phyloP scores from a whole-genome alignment of 2,797 vertebrate genomes.

The Salmo trutta region DNA sequence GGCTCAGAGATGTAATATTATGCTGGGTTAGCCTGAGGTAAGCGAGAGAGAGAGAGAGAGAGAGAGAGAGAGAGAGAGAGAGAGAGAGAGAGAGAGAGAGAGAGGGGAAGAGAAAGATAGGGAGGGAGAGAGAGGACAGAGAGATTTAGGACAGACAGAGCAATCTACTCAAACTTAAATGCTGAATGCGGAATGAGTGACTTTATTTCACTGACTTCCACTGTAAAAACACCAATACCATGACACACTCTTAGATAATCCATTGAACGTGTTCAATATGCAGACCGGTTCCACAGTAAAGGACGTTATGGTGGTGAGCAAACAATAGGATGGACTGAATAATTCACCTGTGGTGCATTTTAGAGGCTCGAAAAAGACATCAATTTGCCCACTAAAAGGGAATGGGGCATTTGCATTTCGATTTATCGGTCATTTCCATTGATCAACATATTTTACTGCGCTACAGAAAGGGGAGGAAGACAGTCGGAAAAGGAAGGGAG shows the following conservation, averaged over 20 bases:
- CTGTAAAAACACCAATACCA: neutral
- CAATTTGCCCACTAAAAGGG: conserved; percentile 60
- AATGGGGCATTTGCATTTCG: conserved; percentile 70
- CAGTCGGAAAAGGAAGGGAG: too few species aligned
- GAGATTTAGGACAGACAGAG: too few species aligned
- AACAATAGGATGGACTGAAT: conserved; percentile 52
- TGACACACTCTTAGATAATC: conserved; percentile 15
- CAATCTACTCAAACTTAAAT: too few species aligned
- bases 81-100: neutral
- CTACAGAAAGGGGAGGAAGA: too few species aligned
- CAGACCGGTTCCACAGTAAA: conserved; percentile 28
- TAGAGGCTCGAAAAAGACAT: conserved; percentile 62
- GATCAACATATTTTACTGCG: conserved; percentile 56
- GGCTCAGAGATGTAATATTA: neutral
- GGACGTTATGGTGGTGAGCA: conserved; percentile 6
- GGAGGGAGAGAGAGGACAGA: neutral
- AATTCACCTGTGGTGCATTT: conserved; percentile 67
- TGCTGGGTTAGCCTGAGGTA: neutral
- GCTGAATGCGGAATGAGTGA: too few species aligned
- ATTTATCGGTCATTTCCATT: conserved; percentile 74
- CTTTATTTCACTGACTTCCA: too few species aligned
- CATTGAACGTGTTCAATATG: conserved; percentile 56
- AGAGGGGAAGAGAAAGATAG: neutral
- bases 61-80: neutral
- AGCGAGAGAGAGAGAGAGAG: neutral